These are phyloP conservation scores for Campoplex capitator DNA, from an alignment of 2,888 invertebrate genomes.

Conservation along the genomic window DNA sequence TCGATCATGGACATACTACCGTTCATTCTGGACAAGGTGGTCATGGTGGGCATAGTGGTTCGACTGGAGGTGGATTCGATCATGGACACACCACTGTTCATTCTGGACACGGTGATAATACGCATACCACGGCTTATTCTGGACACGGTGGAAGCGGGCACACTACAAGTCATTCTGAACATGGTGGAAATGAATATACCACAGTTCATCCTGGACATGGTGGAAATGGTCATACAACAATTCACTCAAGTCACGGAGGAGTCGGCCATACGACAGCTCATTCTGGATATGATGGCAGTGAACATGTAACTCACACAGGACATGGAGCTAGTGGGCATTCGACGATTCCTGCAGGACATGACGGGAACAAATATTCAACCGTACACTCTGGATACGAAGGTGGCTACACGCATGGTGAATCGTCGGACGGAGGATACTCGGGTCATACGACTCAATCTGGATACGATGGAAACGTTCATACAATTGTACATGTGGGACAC, in stretches of 20 bases:
- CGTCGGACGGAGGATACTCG: neutral
- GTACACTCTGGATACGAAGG: slow-evolving; percentile 43
- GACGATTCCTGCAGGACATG: slow-evolving; percentile 31
- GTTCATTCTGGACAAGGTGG: neutral
- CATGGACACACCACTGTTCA: slow-evolving; percentile 18
- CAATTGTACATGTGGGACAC: slow-evolving; percentile 31
- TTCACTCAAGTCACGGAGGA: slow-evolving; percentile 47
- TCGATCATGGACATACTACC: neutral
- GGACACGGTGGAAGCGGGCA: neutral
- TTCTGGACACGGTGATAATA: slow-evolving; percentile 48
- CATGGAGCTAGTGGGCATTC: neutral
- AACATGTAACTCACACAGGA: neutral
- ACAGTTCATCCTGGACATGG: slow-evolving; percentile 29
- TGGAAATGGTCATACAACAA: slow-evolving; percentile 31
- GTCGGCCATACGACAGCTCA: slow-evolving; percentile 29
- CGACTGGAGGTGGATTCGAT: slow-evolving; percentile 29
- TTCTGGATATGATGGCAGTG: slow-evolving; percentile 33
- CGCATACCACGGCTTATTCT: neutral
- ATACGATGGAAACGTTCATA: slow-evolving; percentile 39
- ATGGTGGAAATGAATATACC: slow-evolving; percentile 3
- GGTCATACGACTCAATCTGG: neutral
- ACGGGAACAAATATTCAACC: slow-evolving; percentile 36
- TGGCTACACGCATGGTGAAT: slow-evolving; percentile 34
- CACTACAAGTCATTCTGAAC: neutral
- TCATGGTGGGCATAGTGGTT: slow-evolving; percentile 27